These are phyloP conservation scores for Oreocharis arfaki DNA, from an alignment of 2,113 vertebrate genomes.

Conservation along the genomic window DNA sequence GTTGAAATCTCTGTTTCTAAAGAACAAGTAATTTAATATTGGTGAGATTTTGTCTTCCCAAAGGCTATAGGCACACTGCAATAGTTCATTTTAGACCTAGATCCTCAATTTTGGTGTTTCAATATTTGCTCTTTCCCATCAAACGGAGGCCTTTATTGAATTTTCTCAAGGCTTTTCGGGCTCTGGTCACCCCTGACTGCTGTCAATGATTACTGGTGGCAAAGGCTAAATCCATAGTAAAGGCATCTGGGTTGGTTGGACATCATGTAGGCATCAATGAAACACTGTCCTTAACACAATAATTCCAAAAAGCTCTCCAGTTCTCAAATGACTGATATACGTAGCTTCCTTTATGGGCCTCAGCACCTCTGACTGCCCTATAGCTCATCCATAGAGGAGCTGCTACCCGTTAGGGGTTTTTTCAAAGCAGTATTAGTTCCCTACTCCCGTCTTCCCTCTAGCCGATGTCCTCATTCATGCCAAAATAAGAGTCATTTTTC, in stretches of 20 bases:
- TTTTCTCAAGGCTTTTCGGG: neutral
- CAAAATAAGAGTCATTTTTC: neutral
- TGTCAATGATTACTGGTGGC: neutral
- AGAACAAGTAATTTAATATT: neutral
- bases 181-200: neutral
- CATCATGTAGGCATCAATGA: neutral
- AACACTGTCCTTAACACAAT: neutral
- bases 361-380: neutral
- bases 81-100: neutral
- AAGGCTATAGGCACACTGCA: neutral
- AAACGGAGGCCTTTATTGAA: neutral
- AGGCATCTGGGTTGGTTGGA: neutral
- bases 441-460: neutral
- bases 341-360: neutral
- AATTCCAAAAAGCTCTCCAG: neutral
- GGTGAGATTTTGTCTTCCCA: neutral
- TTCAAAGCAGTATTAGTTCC: neutral
- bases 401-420: accelerated
- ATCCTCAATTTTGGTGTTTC: neutral
- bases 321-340: neutral
- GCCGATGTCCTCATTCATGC: neutral
- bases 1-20: neutral
- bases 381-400: neutral
- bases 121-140: neutral
- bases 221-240: neutral